Evolutionary conservation across 2,797 vertebrate species (phyloP), one percentile per base, ranked within the genome.

Genomic region (Enteromius thamalakanensis): DNA sequence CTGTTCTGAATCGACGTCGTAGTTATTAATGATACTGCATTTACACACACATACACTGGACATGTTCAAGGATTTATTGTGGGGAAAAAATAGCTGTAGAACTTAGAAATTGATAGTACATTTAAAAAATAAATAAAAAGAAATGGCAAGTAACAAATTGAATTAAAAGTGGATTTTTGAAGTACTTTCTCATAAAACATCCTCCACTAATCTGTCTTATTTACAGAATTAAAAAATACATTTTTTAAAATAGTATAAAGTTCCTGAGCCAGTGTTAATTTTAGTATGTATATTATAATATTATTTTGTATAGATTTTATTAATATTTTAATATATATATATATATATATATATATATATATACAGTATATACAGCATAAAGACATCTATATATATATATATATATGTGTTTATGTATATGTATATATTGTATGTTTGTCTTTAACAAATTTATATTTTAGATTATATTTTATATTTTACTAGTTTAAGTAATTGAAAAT

Each of bases 21-120:
- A 23, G 15, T 53, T 40, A 55, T 47, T 26, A 42, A 29, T 34
- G 32, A 10, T 53, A 6, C 15, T 4, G n/a, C 4, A 74, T 4
- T 2, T 12, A 77, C 68, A 82, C n/a, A 47, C 21, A 76, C 62
- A 55, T 6, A 72, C 37, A 53, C 23, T 34, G 19, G 26, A 32
- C 42, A n/a, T 49, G 71, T 53, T 74, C 29, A 53, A 74, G 6
- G 71, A 37, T 53, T 29, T 51, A 53, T 74, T 74, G 71, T 37
- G 49, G 11, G 6, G 2, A 29, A 15, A 7, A 8, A 64, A 32
- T 5, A 3, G 29, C 2, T 64, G 29, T 64, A 29, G 60, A 3
- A 64, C 60, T 32, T 6, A 15, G 5, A 14, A 62, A 15, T 62
- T 15, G 26, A 29, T 62, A 62, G 60, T 17, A 17, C 6, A 32